Evolutionary conservation across 2,113 vertebrate species (phyloP).

Genomic region (Lampris incognitus): DNA sequence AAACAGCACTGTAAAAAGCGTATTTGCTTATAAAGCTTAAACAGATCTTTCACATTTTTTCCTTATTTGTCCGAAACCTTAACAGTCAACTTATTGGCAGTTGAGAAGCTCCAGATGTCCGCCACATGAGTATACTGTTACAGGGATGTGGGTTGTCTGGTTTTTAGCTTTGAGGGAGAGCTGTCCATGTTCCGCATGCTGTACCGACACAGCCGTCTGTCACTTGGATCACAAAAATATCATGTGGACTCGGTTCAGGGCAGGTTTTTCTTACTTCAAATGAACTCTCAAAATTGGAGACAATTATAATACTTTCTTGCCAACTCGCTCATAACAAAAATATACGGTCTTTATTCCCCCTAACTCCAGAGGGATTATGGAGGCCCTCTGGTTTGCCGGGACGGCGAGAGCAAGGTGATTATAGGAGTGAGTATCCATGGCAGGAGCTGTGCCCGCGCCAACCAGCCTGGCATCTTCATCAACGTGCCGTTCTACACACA

Average conservation of each 20-base stretch:
- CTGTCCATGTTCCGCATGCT: constrained; percentile 16
- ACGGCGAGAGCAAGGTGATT: constrained; percentile 92
- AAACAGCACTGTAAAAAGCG: constrained; percentile 40
- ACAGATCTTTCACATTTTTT: constrained; percentile 53
- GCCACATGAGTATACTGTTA: constrained; percentile 62
- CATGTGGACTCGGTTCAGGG: too few relatives aligned
- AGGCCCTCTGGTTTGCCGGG: constrained; percentile 94
- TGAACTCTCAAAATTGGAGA: constrained; percentile 25
- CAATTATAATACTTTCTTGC: constrained; percentile 2
- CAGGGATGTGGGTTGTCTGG: constrained; percentile 44
- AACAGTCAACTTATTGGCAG: constrained; percentile 51
- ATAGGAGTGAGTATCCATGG: constrained; percentile 95
- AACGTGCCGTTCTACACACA: constrained; percentile 93
- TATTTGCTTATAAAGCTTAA: constrained; percentile 64
- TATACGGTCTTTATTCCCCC: constrained; percentile 42
- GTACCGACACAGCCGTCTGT: constrained; percentile 4
- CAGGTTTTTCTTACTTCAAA: constrained; percentile 17
- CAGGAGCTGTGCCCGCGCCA: constrained; percentile 91
- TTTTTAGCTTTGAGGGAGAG: constrained; percentile 38
- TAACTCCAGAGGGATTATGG: constrained; percentile 91
- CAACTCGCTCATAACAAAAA: constrained; percentile 9
- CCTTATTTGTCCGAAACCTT: constrained; percentile 59
- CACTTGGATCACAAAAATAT: constrained; percentile 3
- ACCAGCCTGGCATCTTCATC: constrained; percentile 94
- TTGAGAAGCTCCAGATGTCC: constrained; percentile 61